Conservation (phyloP, 2,797 vertebrate species). For the Halcyon leucocephala region DNA sequence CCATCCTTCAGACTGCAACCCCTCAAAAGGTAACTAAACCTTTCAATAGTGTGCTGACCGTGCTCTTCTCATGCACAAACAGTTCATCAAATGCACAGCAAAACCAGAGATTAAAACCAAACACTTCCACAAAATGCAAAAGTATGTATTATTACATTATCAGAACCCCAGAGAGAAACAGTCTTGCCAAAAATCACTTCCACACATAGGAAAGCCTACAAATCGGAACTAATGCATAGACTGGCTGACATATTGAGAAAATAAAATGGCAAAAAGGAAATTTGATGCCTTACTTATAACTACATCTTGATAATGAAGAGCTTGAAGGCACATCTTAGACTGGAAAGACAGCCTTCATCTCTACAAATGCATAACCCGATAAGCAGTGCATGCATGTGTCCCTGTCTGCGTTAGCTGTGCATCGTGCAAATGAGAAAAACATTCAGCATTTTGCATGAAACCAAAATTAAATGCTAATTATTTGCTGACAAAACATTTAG, state of each 20-base stretch:
- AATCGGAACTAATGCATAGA: slow-evolving; percentile 20
- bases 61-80: neutral
- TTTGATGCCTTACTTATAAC: slow-evolving; percentile 6
- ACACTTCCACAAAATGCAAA: neutral
- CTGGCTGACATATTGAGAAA: neutral
- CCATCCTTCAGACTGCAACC: neutral
- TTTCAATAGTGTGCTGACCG: neutral
- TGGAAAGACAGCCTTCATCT: slow-evolving; percentile 39
- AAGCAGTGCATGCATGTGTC: neutral
- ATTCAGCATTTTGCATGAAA: neutral
- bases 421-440: neutral
- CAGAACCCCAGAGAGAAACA: slow-evolving; percentile 13
- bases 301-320: slow-evolving; percentile 25
- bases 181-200: slow-evolving; percentile 12
- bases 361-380: neutral
- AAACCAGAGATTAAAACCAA: slow-evolving; percentile 37
- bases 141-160: neutral
- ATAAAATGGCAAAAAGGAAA: neutral
- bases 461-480: neutral
- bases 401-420: neutral
- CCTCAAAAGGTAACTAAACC: neutral
- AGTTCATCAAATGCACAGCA: neutral
- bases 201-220: neutral
- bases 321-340: slow-evolving; percentile 28
- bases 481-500: neutral